These are phyloP conservation scores for Terrapene triunguis DNA, from an alignment of 2,113 vertebrate species.

Conservation along the genomic window DNA sequence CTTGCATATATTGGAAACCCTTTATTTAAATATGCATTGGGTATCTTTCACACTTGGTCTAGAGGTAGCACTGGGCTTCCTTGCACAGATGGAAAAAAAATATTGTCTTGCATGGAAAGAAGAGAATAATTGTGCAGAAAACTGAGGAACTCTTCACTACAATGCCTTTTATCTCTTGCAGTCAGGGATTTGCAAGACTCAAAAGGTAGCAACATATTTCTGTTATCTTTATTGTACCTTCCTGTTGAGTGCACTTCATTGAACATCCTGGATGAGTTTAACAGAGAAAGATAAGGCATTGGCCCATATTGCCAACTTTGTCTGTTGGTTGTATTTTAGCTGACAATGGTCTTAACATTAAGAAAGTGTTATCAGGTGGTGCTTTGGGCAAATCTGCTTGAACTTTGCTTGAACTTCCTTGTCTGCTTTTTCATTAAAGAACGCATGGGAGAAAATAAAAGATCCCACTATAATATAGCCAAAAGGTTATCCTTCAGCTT, in stretches of 20 bases:
- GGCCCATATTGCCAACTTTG: not conserved
- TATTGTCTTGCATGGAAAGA: rapidly evolving
- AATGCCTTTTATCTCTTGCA: not conserved
- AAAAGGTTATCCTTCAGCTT: not conserved
- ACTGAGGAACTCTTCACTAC: not conserved
- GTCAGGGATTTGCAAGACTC: not conserved
- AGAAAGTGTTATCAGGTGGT: not conserved
- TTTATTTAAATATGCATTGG: not conserved
- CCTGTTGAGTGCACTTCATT: not conserved
- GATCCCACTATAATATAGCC: rapidly evolving
- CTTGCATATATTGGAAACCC: not conserved
- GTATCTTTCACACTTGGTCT: not conserved
- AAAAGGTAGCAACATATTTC: not conserved
- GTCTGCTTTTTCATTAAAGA: not conserved
- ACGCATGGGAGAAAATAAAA: not conserved
- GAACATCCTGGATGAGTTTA: not conserved
- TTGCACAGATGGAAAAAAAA: not conserved
- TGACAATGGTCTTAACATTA: not conserved
- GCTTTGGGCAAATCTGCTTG: not conserved
- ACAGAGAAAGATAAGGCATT: slow-evolving; percentile 27
- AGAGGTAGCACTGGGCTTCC: not conserved
- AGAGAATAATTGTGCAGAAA: not conserved
- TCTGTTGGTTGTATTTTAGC: not conserved
- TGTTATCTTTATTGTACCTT: not conserved
- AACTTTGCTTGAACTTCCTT: not conserved